Conservation (phyloP, 2,888 invertebrate species). For the Zonitis immaculata region DNA sequence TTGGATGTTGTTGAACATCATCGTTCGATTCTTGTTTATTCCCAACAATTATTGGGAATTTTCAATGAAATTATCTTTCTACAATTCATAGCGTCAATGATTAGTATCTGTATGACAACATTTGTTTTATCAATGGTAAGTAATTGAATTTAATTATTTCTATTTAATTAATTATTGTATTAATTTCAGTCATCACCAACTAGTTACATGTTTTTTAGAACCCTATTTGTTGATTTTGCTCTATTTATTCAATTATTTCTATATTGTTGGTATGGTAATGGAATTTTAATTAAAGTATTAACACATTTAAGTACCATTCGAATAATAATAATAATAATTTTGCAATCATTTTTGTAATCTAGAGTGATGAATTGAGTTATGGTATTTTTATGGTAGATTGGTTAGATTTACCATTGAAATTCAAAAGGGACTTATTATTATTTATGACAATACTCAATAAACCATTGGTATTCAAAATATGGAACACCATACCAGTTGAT, state of each 20-base stretch:
- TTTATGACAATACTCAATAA: neutral
- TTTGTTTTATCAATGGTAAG: neutral
- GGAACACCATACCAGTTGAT: neutral
- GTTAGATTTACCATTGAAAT: neutral
- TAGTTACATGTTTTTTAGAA: constrained; percentile 2
- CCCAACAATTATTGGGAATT: neutral
- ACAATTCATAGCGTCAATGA: neutral
- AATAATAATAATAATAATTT: too few relatives aligned
- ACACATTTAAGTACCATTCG: too few relatives aligned
- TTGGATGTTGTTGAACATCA: neutral
- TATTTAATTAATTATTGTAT: neutral
- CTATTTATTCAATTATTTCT: neutral
- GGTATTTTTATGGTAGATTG: neutral
- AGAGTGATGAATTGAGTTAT: constrained; percentile 10
- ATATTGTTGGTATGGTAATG: constrained; percentile 13
- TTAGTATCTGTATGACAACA: neutral
- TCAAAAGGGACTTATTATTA: neutral
- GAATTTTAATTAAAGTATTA: constrained; percentile 6
- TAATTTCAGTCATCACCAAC: neutral
- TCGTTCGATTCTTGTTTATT: neutral
- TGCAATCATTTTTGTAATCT: too few relatives aligned
- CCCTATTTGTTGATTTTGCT: neutral
- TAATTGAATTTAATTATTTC: too few relatives aligned
- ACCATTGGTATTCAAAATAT: neutral
- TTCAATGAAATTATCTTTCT: neutral